A percentile compares a stretch with the other conserved stretches of the same genome.
phyloP scores from a whole-genome alignment of 64 coral and sea anemone genomes.

The Exaiptasia diaphana region DNA sequence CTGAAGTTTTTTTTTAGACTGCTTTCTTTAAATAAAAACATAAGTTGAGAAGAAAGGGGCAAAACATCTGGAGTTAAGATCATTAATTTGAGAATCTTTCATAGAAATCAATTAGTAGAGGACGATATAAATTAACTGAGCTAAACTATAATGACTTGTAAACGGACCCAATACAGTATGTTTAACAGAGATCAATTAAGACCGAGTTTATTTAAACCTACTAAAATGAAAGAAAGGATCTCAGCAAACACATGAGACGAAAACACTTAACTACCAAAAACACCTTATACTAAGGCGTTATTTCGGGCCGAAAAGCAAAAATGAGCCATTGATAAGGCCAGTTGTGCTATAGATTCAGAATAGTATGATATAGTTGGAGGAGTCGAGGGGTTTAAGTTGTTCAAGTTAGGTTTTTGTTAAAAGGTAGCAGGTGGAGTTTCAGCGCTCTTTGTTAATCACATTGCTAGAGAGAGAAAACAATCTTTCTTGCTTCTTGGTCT shows the following conservation, averaged over 20 bases:
- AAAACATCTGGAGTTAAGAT: conserved; percentile 66
- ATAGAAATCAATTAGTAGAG: conserved; percentile 88
- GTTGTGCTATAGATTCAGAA: neutral
- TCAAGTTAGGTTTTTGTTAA: neutral
- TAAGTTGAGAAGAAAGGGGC: neutral
- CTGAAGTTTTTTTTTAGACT: neutral
- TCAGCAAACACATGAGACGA: conserved; percentile 76
- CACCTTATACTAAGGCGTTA: neutral
- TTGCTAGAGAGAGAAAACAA: no score
- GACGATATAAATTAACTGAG: conserved; percentile 87
- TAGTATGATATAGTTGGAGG: neutral
- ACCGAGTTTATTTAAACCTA: conserved; percentile 91
- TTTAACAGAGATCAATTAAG: conserved; percentile 98
- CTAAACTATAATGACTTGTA: conserved; percentile 99
- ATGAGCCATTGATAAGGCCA: neutral
- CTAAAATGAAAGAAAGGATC: conserved; percentile 66
- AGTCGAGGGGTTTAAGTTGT: neutral
- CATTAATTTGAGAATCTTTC: conserved; percentile 73
- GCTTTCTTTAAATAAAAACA: no score
- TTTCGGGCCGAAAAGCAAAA: neutral
- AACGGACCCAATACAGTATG: conserved; percentile 91
- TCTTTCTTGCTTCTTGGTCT: no score
- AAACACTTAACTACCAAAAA: neutral
- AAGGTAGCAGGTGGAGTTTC: no score
- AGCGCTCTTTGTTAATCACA: no score